phyloP scores from a whole-genome alignment of 2,113 vertebrate genomes.

The Philantomba maxwellii region DNA sequence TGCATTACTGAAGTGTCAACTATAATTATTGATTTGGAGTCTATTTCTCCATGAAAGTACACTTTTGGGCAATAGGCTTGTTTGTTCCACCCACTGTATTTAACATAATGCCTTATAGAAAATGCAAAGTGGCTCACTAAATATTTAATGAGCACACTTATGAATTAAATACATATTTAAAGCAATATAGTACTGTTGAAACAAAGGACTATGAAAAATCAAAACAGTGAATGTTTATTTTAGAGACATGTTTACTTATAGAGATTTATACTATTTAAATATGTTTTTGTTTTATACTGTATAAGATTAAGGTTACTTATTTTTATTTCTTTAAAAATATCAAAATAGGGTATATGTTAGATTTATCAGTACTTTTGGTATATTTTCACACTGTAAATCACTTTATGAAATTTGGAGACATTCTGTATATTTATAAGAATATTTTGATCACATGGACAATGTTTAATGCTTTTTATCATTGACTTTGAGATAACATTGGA shows the following conservation, averaged over 20 bases:
- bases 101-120: not conserved
- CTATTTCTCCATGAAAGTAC: not conserved
- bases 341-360: not conserved
- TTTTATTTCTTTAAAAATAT: not conserved
- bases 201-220: not conserved
- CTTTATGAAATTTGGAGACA: not conserved
- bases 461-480: not conserved
- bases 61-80: not conserved
- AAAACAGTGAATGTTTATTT: not conserved
- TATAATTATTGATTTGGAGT: not conserved
- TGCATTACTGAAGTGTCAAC: not conserved
- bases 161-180: not conserved
- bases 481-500: not conserved
- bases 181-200: not conserved
- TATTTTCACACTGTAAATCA: not conserved
- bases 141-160: not conserved
- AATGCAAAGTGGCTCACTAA: not conserved
- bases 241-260: not conserved
- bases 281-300: not conserved
- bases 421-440: not conserved
- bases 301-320: not conserved
- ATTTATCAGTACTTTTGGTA: not conserved
- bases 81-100: not conserved
- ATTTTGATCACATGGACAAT: not conserved
- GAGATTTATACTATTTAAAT: not conserved